Base-by-base conservation (phyloP, 2,797 vertebrate genomes). In the Mus spretus region DNA sequence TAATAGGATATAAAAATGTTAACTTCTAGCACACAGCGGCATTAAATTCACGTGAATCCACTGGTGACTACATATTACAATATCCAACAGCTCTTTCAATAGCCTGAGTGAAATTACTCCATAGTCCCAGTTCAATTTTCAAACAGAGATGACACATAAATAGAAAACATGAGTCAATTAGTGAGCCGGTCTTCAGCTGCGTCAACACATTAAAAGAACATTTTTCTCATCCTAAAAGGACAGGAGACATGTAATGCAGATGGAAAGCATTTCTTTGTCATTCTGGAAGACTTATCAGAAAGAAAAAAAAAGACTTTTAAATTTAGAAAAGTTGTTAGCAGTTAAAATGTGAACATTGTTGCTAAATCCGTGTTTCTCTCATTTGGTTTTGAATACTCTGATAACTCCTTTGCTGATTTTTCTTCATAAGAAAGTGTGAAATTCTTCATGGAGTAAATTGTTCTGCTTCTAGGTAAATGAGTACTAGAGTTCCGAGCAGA, bases 41-140 rank as follows among this genome's bases (percentile, higher is more conserved):
- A 97, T 95, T 97, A 96, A 95, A 91, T 88, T 96, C 92, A 95
- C 92, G 63, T 22, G 92, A 97, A 93, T 40, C 31, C 96, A 83
- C 26, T 97, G 4, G 14, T 98, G 93, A 89, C 95, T 97, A 50
- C 95, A 97, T n/a, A 44, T 94, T 91, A 83, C 96, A 82, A 93
- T 96, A 96, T 81, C 65, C 82, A 85, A 95, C 61, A 63, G 44
- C 34, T 95, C 94, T 98, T 40, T 94, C 65, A 80, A 84, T 89
- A 74, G 19, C 80, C 81, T 95, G 81, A 74, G 70, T 97, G 96
- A 97, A 98, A 97, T 37, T 20, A 97, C 90, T 88, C 34, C 37
- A 90, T 96, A 79, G 47, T 28, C 80, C 44, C 94, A 77, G 91
- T 97, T 96, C 86, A 93, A 1, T 96, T 96, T 96, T 72, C 74